Percentiles rank a stretch among this genome's conserved stretches.
phyloP scores from a whole-genome alignment of 2,797 vertebrate genomes.

The Oreochromis grahami region DNA sequence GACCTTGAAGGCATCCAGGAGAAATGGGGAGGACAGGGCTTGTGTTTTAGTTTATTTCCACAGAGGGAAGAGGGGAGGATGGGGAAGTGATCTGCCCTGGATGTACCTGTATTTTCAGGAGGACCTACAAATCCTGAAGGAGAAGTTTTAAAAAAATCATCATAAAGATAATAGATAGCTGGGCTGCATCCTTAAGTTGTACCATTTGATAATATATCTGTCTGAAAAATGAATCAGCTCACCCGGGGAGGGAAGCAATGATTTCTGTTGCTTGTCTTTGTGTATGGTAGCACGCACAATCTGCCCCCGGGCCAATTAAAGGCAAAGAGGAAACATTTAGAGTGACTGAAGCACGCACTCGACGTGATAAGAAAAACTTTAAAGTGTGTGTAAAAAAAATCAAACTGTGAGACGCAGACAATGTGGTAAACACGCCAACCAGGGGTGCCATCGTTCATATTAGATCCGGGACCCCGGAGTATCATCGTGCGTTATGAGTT shows the following conservation, averaged over 20 bases:
- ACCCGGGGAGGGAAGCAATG: neutral
- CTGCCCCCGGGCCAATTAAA: constrained; percentile 15
- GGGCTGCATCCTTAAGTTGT: constrained; percentile 21
- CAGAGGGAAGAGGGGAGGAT: neutral
- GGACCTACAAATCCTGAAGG: constrained; percentile 48
- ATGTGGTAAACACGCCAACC: constrained; percentile 62
- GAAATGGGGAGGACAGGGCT: constrained; percentile 44
- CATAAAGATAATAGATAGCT: constrained; percentile 48
- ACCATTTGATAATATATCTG: constrained; percentile 23
- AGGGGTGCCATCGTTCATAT: constrained; percentile 51
- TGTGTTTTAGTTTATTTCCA: constrained; percentile 43
- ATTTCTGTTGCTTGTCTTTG: constrained; percentile 50
- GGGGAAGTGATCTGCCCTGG: neutral
- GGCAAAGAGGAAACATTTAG: constrained; percentile 3
- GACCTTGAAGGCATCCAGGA: constrained; percentile 48
- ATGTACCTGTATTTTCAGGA: constrained; percentile 42
- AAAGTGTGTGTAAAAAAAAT: constrained; percentile 29
- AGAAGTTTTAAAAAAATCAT: constrained; percentile 43
- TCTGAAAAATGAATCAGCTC: constrained; percentile 7
- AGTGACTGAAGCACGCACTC: neutral
- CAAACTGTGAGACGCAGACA: constrained; percentile 52
- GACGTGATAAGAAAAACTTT: constrained; percentile 47
- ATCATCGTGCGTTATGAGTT: constrained; percentile 70
- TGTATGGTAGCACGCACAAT: constrained; percentile 12
- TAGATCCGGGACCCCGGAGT: constrained; percentile 48